Percentiles rank a stretch among this genome's conserved stretches.
These are phyloP conservation scores for Altica lythri DNA, from an alignment of 2,888 invertebrate genomes.

Conservation along the genomic window DNA sequence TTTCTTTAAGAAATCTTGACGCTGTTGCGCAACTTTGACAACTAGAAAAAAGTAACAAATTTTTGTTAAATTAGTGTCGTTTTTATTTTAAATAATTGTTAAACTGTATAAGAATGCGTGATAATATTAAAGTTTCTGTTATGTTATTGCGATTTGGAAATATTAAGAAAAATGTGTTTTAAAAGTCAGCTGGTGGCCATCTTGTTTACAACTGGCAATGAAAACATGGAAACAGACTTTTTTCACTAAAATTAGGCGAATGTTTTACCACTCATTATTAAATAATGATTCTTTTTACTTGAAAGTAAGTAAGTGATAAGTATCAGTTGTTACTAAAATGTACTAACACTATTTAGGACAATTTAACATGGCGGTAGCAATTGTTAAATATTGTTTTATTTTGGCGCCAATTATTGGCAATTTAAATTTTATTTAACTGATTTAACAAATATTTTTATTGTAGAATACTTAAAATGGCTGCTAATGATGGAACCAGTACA, in stretches of 20 bases:
- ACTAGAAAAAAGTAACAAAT: conserved; percentile 35
- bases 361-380: conserved; percentile 35
- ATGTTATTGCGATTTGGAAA: conserved; percentile 23
- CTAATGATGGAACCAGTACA: conserved; percentile 55
- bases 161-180: conserved; percentile 40
- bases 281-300: conserved; percentile 37
- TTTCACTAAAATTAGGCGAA: conserved; percentile 36
- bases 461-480: conserved; percentile 50
- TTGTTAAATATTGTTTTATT: conserved; percentile 43
- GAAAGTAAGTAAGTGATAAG: conserved; percentile 36
- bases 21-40: conserved; percentile 55
- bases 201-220: conserved; percentile 53
- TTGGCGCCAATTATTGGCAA: conserved; percentile 49
- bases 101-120: conserved; percentile 33
- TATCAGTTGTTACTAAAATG: conserved; percentile 18
- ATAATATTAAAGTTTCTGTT: conserved; percentile 29
- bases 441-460: background rate
- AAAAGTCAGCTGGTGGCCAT: conserved; percentile 55
- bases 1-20: conserved; percentile 38
- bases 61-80: conserved; percentile 26
- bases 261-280: conserved; percentile 37
- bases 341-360: conserved; percentile 18
- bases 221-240: conserved; percentile 55
- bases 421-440: background rate
- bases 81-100: conserved; percentile 22